Conservation (phyloP, 2,888 invertebrate genomes). For the Habrosyne pyritoides region DNA sequence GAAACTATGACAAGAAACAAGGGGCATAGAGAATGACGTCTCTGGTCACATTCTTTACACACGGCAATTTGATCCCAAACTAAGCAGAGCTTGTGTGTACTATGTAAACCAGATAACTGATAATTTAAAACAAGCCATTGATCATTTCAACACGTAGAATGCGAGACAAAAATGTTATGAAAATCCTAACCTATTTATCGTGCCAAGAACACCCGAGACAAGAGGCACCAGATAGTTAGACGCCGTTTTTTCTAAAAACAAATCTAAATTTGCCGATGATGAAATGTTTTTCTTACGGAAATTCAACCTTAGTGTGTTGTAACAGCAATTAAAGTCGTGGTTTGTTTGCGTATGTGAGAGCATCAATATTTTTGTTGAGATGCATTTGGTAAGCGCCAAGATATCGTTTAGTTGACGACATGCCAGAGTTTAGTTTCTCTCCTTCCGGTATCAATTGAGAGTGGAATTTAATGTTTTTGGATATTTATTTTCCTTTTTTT, state of each 20-base stretch:
- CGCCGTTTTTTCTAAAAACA: slow-evolving; percentile 26
- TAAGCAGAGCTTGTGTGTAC: too few species aligned
- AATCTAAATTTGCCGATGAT: slow-evolving; percentile 31
- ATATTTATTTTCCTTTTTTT: slow-evolving; percentile 11
- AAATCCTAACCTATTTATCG: slow-evolving; percentile 21
- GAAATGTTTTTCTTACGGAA: slow-evolving; percentile 19
- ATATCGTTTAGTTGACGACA: slow-evolving; percentile 50
- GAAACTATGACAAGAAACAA: too few species aligned
- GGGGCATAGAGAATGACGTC: too few species aligned
- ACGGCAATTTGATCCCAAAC: too few species aligned
- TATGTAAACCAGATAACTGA: too few species aligned
- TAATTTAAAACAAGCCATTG: slow-evolving; percentile 26
- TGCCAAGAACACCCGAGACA: slow-evolving; percentile 20
- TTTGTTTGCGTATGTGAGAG: slow-evolving; percentile 12
- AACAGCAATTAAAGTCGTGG: slow-evolving; percentile 22
- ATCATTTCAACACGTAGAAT: slow-evolving; percentile 31
- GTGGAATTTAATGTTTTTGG: slow-evolving; percentile 17
- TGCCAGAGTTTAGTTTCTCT: slow-evolving; percentile 42
- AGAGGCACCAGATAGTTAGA: slow-evolving; percentile 29
- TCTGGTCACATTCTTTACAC: too few species aligned
- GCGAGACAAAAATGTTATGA: slow-evolving; percentile 19
- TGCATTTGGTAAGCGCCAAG: slow-evolving; percentile 28
- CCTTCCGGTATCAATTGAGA: slow-evolving; percentile 52
- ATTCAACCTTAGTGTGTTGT: slow-evolving; percentile 18
- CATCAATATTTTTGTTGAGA: slow-evolving; percentile 4